Conservation (phyloP, 2,797 vertebrate species). For the Lophius americanus region DNA sequence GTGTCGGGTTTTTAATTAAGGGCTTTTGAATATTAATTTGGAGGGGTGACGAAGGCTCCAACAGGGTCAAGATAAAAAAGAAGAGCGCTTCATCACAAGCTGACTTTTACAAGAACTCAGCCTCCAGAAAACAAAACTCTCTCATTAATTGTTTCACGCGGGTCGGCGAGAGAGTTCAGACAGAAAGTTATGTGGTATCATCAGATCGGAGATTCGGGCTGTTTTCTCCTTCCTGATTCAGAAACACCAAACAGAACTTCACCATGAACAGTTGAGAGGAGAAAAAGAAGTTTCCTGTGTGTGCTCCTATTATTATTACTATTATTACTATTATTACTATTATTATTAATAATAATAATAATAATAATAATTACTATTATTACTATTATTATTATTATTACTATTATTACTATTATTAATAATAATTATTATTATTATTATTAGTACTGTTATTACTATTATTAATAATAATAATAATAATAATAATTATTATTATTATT, state of each 20-base stretch:
- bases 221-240: constrained; percentile 63
- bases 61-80: constrained; percentile 78
- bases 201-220: constrained; percentile 53
- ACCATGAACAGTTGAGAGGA: constrained; percentile 13
- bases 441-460: no score
- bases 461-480: no score
- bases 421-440: no score
- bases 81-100: constrained; percentile 68
- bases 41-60: constrained; percentile 80
- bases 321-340: no score
- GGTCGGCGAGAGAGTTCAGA: constrained; percentile 60
- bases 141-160: constrained; percentile 75
- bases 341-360: no score
- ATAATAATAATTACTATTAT: no score
- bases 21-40: constrained; percentile 82
- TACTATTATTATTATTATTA: no score
- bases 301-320: no score
- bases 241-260: constrained; percentile 19
- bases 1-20: constrained; percentile 80
- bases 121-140: constrained; percentile 79
- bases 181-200: constrained; percentile 73
- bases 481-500: no score
- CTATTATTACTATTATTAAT: no score
- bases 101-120: constrained; percentile 76
- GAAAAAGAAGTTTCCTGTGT: neutral